These are phyloP conservation scores for Ptycholaimellus sp. DNA, from an alignment of 2,888 invertebrate species.

Conservation along the genomic window DNA sequence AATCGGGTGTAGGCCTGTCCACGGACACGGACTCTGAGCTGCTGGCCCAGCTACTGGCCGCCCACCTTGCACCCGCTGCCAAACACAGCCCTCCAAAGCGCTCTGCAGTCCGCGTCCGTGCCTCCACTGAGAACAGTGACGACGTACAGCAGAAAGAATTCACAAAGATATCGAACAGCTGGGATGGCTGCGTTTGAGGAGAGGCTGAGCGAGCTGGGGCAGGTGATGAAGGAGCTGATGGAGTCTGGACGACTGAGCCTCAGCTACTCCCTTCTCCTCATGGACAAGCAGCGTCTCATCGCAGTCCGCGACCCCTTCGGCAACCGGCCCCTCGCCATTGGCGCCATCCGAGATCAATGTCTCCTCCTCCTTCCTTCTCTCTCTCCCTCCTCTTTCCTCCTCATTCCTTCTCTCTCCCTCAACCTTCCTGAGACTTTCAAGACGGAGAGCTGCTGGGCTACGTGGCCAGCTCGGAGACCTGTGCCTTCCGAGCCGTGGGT, in stretches of 20 bases:
- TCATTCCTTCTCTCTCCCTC: neutral
- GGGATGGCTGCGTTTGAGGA: too few relatives aligned
- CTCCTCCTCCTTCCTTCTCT: neutral
- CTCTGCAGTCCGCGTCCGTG: too few relatives aligned
- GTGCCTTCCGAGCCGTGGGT: constrained; percentile 74
- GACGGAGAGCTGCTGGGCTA: constrained; percentile 38
- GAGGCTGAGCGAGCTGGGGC: constrained; percentile 50
- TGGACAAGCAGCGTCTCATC: constrained; percentile 42
- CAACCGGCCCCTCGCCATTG: constrained; percentile 73
- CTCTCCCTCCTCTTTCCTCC: constrained; percentile 2
- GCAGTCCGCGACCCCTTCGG: constrained; percentile 83
- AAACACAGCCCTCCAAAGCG: constrained; percentile 11
- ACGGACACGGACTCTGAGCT: constrained; percentile 90
- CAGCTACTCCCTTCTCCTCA: constrained; percentile 72
- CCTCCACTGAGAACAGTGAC: too few relatives aligned
- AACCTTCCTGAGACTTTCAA: too few relatives aligned
- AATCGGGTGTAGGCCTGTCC: constrained; percentile 73
- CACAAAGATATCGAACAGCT: too few relatives aligned
- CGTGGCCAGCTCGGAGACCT: constrained; percentile 87
- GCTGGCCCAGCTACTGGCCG: constrained; percentile 78
- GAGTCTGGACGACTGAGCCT: too few relatives aligned
- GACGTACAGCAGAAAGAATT: too few relatives aligned
- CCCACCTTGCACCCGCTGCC: constrained; percentile 19
- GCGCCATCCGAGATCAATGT: constrained; percentile 25
- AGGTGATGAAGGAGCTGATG: too few relatives aligned